These are phyloP conservation scores for Conistra vaccinii DNA, from an alignment of 2,888 invertebrate species.

Conservation along the genomic window DNA sequence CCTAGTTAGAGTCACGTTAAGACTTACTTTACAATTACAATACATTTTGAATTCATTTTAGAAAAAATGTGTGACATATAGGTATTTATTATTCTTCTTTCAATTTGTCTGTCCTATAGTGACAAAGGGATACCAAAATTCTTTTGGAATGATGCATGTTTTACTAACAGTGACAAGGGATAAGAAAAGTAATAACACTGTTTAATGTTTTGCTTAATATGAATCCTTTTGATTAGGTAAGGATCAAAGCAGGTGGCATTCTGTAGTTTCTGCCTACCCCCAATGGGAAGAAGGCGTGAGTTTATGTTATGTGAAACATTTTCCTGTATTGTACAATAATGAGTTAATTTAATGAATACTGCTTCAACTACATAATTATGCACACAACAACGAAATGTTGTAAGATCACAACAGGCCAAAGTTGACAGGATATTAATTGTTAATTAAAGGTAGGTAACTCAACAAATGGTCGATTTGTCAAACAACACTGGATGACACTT, in stretches of 20 bases:
- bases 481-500: neutral
- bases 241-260: too few relatives aligned
- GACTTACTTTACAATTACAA: too few relatives aligned
- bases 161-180: neutral
- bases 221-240: too few relatives aligned
- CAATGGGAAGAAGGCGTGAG: too few relatives aligned
- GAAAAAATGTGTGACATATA: neutral
- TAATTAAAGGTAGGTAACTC: neutral
- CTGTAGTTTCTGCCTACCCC: too few relatives aligned
- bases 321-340: too few relatives aligned
- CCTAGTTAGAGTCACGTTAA: too few relatives aligned
- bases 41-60: too few relatives aligned
- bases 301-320: too few relatives aligned
- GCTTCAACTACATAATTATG: neutral
- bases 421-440: neutral
- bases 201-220: too few relatives aligned
- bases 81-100: neutral
- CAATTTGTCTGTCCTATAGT: too few relatives aligned
- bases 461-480: conserved; percentile 1
- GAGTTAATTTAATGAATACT: too few relatives aligned
- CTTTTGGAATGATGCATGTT: neutral
- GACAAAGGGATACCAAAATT: neutral
- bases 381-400: neutral
- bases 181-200: neutral
- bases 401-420: neutral